Evolutionary conservation across 2,888 invertebrate species (phyloP).

Genomic region (Taenaris catops): DNA sequence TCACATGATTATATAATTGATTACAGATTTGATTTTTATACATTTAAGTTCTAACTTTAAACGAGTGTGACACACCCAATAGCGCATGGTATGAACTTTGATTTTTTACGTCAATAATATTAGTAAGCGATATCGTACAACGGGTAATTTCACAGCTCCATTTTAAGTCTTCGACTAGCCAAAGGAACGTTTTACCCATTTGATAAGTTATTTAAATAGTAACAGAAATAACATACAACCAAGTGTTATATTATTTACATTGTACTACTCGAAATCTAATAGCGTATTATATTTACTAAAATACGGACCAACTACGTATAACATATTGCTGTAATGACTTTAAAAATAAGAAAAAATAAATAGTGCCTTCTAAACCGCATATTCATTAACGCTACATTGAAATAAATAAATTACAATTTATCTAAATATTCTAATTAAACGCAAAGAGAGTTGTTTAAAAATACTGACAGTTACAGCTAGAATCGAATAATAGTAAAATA

Average conservation of each 20-base stretch:
- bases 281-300: slow-evolving; percentile 26
- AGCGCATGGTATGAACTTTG: too few relatives aligned
- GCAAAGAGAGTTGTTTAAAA: slow-evolving; percentile 60
- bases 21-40: too few relatives aligned
- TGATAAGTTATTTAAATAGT: slow-evolving; percentile 6
- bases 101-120: too few relatives aligned
- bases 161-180: slow-evolving; percentile 13
- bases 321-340: slow-evolving; percentile 45
- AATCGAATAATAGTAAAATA: slow-evolving; percentile 24
- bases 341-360: slow-evolving; percentile 51
- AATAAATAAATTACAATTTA: slow-evolving; percentile 75
- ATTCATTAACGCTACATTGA: slow-evolving; percentile 60
- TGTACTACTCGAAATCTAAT: slow-evolving; percentile 6
- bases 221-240: too few relatives aligned
- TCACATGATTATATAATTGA: too few relatives aligned
- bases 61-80: too few relatives aligned
- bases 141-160: slow-evolving; percentile 13
- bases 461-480: slow-evolving; percentile 62
- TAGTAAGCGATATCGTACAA: too few relatives aligned
- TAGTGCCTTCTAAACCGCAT: slow-evolving; percentile 51
- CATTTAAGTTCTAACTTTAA: too few relatives aligned
- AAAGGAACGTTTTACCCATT: slow-evolving; percentile 12
- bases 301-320: slow-evolving; percentile 48
- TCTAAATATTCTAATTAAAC: slow-evolving; percentile 69
- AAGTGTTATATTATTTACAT: slow-evolving; percentile 18